phyloP scores from a whole-genome alignment of 1,140 invertebrate species.

The Drosophila burlai region DNA sequence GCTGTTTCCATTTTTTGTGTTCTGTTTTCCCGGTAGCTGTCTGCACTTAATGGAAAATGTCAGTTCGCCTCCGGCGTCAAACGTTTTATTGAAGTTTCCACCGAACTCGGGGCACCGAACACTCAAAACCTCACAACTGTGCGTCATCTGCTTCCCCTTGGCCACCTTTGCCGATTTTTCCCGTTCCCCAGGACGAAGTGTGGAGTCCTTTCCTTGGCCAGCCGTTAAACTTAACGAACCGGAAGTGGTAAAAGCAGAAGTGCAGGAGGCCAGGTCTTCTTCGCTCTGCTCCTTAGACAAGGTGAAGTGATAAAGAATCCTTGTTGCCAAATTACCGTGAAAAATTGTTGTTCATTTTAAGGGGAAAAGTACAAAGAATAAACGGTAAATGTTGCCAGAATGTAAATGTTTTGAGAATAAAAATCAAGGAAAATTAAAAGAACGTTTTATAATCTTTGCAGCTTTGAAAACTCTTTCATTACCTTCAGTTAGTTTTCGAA shows the following conservation, averaged over 20 bases:
- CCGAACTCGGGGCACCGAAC: slow-evolving; percentile 21
- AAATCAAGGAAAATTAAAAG: background rate
- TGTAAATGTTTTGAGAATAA: background rate
- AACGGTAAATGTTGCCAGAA: background rate
- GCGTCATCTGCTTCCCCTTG: slow-evolving; percentile 27
- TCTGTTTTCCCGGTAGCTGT: slow-evolving; percentile 50
- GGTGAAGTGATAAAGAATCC: slow-evolving; percentile 18
- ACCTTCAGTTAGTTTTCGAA: background rate
- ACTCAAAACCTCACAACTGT: slow-evolving; percentile 39
- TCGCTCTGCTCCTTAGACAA: background rate
- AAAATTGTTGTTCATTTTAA: slow-evolving; percentile 36
- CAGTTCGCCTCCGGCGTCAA: slow-evolving; percentile 79
- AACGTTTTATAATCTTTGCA: background rate
- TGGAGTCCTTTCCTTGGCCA: slow-evolving; percentile 32
- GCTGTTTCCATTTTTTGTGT: slow-evolving; percentile 32
- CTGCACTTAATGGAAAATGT: slow-evolving; percentile 83
- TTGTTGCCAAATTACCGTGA: slow-evolving; percentile 33
- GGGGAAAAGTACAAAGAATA: background rate
- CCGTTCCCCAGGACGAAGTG: background rate
- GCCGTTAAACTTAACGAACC: slow-evolving; percentile 75
- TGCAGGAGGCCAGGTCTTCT: slow-evolving; percentile 9
- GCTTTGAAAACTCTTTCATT: background rate
- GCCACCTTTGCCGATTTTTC: slow-evolving; percentile 38
- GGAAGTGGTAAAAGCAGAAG: slow-evolving; percentile 69
- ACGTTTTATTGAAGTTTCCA: slow-evolving; percentile 83